phyloP scores from a whole-genome alignment of 2,888 invertebrate species.

The Leptinotarsa juncta region DNA sequence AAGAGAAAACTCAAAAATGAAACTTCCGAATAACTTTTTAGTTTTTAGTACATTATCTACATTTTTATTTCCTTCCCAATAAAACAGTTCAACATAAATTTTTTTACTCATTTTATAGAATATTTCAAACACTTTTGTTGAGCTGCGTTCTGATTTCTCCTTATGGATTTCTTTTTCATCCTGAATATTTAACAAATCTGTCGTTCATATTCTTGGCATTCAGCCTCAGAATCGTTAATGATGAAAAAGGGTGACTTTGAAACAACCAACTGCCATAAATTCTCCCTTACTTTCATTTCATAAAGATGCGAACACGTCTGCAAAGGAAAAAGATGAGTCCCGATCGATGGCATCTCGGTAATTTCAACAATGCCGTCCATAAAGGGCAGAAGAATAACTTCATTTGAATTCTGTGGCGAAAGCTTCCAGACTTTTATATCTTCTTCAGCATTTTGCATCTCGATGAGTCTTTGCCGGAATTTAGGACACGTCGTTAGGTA shows the following conservation, averaged over 20 bases:
- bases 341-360: slow-evolving; percentile 1
- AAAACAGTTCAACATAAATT: too few species aligned
- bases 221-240: not conserved
- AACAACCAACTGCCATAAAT: not conserved
- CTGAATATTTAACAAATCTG: not conserved
- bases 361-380: slow-evolving; percentile 4
- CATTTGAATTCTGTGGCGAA: slow-evolving; percentile 28
- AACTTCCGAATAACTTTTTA: too few species aligned
- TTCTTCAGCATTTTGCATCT: slow-evolving; percentile 18
- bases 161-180: too few species aligned
- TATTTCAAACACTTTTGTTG: not conserved
- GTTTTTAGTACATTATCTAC: too few species aligned
- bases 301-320: not conserved
- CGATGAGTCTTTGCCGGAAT: slow-evolving; percentile 11
- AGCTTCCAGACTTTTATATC: slow-evolving; percentile 31
- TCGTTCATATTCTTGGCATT: not conserved
- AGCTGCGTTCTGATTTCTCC: too few species aligned
- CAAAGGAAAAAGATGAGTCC: not conserved
- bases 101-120: too few species aligned
- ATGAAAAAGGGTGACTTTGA: not conserved
- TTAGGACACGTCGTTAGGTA: slow-evolving; percentile 1
- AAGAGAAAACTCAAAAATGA: too few species aligned
- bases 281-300: not conserved
- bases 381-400: slow-evolving; percentile 20
- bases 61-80: too few species aligned